Evolutionary conservation across 2,888 invertebrate genomes (phyloP), one percentile per base, ranked within the genome.

Genomic region (Dermolepida albohirtum): DNA sequence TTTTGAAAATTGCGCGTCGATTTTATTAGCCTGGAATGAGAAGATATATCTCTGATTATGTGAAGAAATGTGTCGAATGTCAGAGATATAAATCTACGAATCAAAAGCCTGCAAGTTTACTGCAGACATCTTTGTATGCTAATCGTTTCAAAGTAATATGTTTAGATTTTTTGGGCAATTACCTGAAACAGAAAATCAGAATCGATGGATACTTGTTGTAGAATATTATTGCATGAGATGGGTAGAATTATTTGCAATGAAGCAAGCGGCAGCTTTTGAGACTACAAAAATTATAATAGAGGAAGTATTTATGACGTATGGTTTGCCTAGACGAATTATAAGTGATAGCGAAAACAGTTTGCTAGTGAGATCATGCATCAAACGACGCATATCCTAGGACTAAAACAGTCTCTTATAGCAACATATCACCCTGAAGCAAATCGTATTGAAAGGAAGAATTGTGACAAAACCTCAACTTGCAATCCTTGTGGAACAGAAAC

Each of bases 241-340:
- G 29, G 6, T 6, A 4, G 29, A 6, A 6, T 6, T 29, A 6
- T 29, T 29, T 6, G 29, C 29, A 6, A 4, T 29, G 5, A 29
- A 29, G 6, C 29, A 29, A 6, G 29, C 29, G 6, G 6, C 29
- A 4, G 57, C 41, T 8, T 10, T 1, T 1, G 57, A 16, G 10
- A 51, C 17, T n/a, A 39, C 51, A 1, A 6, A 40, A 0, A 72
- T 64, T 0, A 63, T 82, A 0, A 44, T 82, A 0, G 69, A 79
- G 29, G 79, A 81, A 66, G 67, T 80, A 0, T 76, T 82, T n/a
- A 43, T 81, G 4, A 67, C 78, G 1, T 78, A 73, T 27, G 79
- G 79, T 0, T 27, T 74, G 1, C 78, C 78, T 0, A 22, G 77
- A 1, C 16, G 74, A 16, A 41, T 80, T 0, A 71, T 75, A 2